These are phyloP conservation scores for Cryptosula pallasiana DNA, from an alignment of 2,888 invertebrate species.

Conservation along the genomic window DNA sequence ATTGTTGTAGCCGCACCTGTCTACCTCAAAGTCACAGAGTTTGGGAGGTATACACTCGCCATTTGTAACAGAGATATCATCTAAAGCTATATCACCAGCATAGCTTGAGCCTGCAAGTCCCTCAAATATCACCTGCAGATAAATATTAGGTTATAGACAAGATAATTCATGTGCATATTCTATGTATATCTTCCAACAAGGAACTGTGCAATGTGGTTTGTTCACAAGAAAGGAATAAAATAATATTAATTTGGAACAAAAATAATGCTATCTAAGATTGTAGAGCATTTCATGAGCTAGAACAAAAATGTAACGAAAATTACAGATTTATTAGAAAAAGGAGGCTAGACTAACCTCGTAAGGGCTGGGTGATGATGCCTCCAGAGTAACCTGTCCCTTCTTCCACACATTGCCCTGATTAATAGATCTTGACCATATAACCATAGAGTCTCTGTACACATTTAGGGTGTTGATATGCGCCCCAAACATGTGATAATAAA, in stretches of 20 bases:
- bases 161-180: too few species aligned
- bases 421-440: slow-evolving; percentile 26
- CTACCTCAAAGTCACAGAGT: slow-evolving; percentile 25
- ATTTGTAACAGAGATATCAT: slow-evolving; percentile 28
- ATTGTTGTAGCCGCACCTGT: slow-evolving; percentile 11
- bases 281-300: too few species aligned
- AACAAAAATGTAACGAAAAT: too few species aligned
- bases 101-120: slow-evolving; percentile 3
- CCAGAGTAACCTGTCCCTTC: slow-evolving; percentile 22
- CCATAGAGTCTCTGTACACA: slow-evolving; percentile 33
- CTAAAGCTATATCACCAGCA: slow-evolving; percentile 28
- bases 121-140: slow-evolving; percentile 19
- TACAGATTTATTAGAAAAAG: too few species aligned
- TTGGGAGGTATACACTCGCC: slow-evolving; percentile 30
- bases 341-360: slow-evolving; percentile 17
- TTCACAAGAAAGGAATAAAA: too few species aligned
- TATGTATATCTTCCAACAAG: too few species aligned
- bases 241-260: too few species aligned
- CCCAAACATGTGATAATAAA: slow-evolving; percentile 46
- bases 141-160: neutral
- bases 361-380: neutral
- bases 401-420: slow-evolving; percentile 29
- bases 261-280: too few species aligned
- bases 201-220: too few species aligned
- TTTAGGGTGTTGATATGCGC: slow-evolving; percentile 37